These are phyloP conservation scores for Drosophila navojoa DNA, from an alignment of 1,140 invertebrate species.

Conservation along the genomic window DNA sequence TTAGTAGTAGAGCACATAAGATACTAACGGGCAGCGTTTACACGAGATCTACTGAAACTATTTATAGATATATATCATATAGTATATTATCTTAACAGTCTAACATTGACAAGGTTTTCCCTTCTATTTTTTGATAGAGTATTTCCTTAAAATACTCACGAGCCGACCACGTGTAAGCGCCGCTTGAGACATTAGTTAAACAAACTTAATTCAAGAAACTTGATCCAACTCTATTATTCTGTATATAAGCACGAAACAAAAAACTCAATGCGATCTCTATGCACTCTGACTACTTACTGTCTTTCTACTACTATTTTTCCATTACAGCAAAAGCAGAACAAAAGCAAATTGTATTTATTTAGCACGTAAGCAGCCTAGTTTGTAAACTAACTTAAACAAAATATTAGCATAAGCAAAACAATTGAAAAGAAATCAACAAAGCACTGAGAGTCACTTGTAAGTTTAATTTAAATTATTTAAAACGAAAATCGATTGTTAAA, in stretches of 20 bases:
- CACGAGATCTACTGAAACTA: background rate
- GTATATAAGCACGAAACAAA: constrained; percentile 28
- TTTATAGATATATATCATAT: no score
- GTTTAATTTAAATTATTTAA: constrained; percentile 70
- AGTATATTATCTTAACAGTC: no score
- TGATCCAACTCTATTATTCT: constrained; percentile 12
- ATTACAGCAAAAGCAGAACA: background rate
- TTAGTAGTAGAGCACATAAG: constrained; percentile 41
- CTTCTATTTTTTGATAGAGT: background rate
- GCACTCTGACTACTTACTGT: constrained; percentile 26
- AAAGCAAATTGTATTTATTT: constrained; percentile 40
- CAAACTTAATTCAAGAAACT: background rate
- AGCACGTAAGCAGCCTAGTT: constrained; percentile 28
- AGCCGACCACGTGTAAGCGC: constrained; percentile 4
- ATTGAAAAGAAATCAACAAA: constrained; percentile 42
- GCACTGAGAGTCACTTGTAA: constrained; percentile 79
- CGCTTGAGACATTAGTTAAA: constrained; percentile 1
- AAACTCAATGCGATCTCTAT: constrained; percentile 40
- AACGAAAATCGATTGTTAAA: constrained; percentile 16
- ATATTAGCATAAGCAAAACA: background rate
- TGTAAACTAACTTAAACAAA: constrained; percentile 37
- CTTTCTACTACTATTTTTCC: constrained; percentile 42
- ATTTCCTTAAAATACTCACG: background rate
- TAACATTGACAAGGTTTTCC: background rate
- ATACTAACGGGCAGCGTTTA: constrained; percentile 19